Base-by-base conservation (phyloP, 2,888 invertebrate genomes). In the Hirtodrosophila alboralis region DNA sequence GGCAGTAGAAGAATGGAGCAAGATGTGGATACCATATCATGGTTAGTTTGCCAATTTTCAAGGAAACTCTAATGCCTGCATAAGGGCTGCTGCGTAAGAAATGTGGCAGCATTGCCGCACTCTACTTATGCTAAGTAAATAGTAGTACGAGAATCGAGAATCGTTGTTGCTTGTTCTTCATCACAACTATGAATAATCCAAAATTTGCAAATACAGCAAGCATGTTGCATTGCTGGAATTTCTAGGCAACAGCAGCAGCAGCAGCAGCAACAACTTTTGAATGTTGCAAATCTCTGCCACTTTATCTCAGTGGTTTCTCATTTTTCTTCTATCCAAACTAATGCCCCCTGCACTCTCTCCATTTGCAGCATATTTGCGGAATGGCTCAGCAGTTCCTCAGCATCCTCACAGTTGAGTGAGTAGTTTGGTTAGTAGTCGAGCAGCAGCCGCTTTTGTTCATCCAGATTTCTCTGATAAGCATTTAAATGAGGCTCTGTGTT, bases 401-500 rank as follows among this genome's bases (percentile, higher is more conserved):
- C 67, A 48, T 65, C 71, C 60, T 53, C 56, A 41, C 52, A 70
- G 70, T 68, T 79, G 79, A 79, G 79, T 79, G 79, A 79, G 79
- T 83, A 73, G 79, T 79, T 79, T 74, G 79, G 79, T 72, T 65
- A 63, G 75, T 53, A 57, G 63, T 58, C 58, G 28, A 73, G 66
- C 66, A 75, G 74, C 85, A 81, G 75, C 75, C 80, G 84, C 87
- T 86, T 87, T 87, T 87, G 85, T 87, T 86, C 75, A 75, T 84
- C 73, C 76, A 78, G 87, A 87, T 87, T 70, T 61, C 67, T 65
- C 73, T 80, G 87, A 87, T 87, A 87, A 87, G 85, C 85, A 87
- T 84, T 87, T 83, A 84, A 87, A 87, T 87, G 87, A 86, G 84
- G 73, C 83, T 70, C 66, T 56, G 60, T 56, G 60, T 49, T 60